Base-by-base conservation (phyloP, 2,888 invertebrate species). In the Agonopterix subpropinquella region DNA sequence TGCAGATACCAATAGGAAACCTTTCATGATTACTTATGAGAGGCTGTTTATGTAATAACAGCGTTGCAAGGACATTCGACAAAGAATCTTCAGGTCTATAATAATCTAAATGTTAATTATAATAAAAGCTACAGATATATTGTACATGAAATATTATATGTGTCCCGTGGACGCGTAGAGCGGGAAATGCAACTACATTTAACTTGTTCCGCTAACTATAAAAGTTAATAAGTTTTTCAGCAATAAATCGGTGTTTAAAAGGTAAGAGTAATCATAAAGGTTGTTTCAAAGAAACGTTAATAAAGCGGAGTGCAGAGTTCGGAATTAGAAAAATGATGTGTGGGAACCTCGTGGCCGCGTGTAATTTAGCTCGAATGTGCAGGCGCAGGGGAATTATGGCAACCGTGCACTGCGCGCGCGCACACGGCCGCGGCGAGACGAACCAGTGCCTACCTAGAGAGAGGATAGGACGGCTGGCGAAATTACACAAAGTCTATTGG, bases 301-400 rank as follows among this genome's bases (percentile, higher is more conserved):
- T 75, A 73, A 70, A 74, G 70, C 62, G 59, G 65, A 70, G 70
- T 70, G 70, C 69, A 73, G 63, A 66, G 71, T 72, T 70, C 64
- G 64, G 72, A 77, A 77, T 82, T 80, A 82, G 80, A 81, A 82
- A 80, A 80, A 79, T 77, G 73, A 9, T 9, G 78, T 80, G 84
- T 87, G 85, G 85, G 85, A 85, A 86, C 85, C 77, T 65, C 65
- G 67, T 65, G 53, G 58, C 65, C 64, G 63, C 64, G 70, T 68
- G 81, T 76, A 83, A 84, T 85, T 86, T 82, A 76, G 67, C 70
- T 73, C 64, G 70, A 73, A 76, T 77, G 77, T 77, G 75, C 28
- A 28, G 28, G 28, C 73, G 67, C 68, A 52, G 64, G 80, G 74
- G 81, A 85, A 79, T 80, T 84, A 85, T 82, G 79, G 83, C 80